Percentiles rank a stretch among this genome's conserved stretches.
These are phyloP conservation scores for Papilio demoleus DNA, from an alignment of 2,888 invertebrate species.

Conservation along the genomic window DNA sequence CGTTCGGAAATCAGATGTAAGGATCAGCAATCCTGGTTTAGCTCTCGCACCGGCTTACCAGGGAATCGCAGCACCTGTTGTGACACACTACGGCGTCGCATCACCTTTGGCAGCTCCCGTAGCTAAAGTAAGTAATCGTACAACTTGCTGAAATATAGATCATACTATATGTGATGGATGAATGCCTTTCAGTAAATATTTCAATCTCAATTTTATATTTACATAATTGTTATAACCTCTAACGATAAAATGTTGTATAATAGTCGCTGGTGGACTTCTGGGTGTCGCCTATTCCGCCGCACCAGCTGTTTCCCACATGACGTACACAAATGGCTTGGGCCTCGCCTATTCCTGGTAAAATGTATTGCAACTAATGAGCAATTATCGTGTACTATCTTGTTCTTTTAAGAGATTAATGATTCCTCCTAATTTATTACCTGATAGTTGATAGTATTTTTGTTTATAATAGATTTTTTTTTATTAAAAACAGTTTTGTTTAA, in stretches of 20 bases:
- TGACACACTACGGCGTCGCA: slow-evolving; percentile 66
- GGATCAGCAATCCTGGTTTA: slow-evolving; percentile 86
- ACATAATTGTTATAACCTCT: too few species aligned
- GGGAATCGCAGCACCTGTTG: slow-evolving; percentile 62
- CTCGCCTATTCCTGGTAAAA: slow-evolving; percentile 81
- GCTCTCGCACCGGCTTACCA: slow-evolving; percentile 64
- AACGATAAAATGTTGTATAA: slow-evolving; percentile 20
- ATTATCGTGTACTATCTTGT: too few species aligned
- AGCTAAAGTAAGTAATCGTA: slow-evolving; percentile 65
- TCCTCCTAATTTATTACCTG: slow-evolving; percentile 78
- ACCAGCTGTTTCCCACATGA: slow-evolving; percentile 85
- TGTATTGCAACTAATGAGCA: slow-evolving; percentile 2
- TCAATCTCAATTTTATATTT: too few species aligned
- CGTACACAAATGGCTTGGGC: slow-evolving; percentile 83
- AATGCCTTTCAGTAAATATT: too few species aligned
- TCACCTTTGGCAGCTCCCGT: slow-evolving; percentile 62
- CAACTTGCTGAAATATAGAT: too few species aligned
- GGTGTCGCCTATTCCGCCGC: slow-evolving; percentile 85
- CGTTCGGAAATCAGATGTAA: slow-evolving; percentile 87
- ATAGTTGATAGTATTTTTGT: slow-evolving; percentile 67
- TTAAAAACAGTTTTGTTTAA: slow-evolving; percentile 29
- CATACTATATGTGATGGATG: too few species aligned
- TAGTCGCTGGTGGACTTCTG: slow-evolving; percentile 82
- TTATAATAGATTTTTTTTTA: slow-evolving; percentile 41
- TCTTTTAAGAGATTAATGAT: slow-evolving; percentile 56